phyloP scores from a whole-genome alignment of 2,888 invertebrate species.

The Dinocampus coccinellae region DNA sequence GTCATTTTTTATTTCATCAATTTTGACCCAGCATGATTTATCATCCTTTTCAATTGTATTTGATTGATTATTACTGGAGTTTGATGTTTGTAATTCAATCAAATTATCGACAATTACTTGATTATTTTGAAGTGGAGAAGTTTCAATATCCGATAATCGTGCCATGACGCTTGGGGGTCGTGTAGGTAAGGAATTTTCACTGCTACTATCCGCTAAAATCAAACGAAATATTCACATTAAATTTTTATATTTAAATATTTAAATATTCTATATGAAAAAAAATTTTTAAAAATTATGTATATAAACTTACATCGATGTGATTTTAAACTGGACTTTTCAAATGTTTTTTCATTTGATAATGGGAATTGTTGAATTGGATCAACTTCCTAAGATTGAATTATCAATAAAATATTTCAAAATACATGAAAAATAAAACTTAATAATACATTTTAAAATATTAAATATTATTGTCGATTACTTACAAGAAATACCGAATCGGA shows the following conservation, averaged over 20 bases:
- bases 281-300: constrained; percentile 6
- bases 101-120: constrained; percentile 51
- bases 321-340: constrained; percentile 55
- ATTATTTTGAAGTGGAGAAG: background rate
- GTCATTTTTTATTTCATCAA: constrained; percentile 22
- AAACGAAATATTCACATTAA: background rate
- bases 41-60: constrained; percentile 16
- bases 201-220: constrained; percentile 40
- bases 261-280: constrained; percentile 15
- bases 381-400: constrained; percentile 43
- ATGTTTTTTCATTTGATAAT: constrained; percentile 55
- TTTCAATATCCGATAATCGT: constrained; percentile 59
- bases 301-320: constrained; percentile 51
- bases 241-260: background rate
- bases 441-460: constrained; percentile 22
- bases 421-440: constrained; percentile 1
- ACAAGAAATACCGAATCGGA: constrained; percentile 59
- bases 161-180: constrained; percentile 52
- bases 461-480: constrained; percentile 40
- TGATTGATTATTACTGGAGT: background rate
- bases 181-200: constrained; percentile 55
- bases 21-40: constrained; percentile 23
- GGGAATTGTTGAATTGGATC: constrained; percentile 41
- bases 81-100: constrained; percentile 53
- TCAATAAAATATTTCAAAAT: background rate